phyloP scores from a whole-genome alignment of 2,888 invertebrate species.

The Drosophila ezoana region DNA sequence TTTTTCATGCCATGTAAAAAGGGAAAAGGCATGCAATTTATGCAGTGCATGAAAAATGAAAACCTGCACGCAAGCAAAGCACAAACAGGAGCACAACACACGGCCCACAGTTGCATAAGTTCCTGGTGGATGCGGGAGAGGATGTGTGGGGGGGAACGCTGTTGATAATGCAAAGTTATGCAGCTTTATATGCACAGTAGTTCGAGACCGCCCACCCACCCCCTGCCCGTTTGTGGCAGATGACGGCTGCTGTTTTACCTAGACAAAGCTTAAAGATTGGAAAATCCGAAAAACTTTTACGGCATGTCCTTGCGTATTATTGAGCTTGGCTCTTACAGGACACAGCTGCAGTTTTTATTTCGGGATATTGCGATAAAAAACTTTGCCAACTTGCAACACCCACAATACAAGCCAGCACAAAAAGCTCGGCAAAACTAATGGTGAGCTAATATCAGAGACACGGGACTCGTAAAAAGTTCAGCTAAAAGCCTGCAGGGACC shows the following conservation, averaged over 20 bases:
- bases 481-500: conserved; percentile 26
- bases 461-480: conserved; percentile 33
- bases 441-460: conserved; percentile 37
- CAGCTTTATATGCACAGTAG: conserved; percentile 1
- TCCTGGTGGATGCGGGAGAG: neutral
- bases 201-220: no score
- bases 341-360: conserved; percentile 25
- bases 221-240: conserved; percentile 6
- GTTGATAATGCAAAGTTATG: conserved; percentile 55
- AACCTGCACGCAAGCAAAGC: conserved; percentile 65
- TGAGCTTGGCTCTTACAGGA: conserved; percentile 26
- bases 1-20: conserved; percentile 40
- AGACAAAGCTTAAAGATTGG: conserved; percentile 37
- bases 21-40: conserved; percentile 63
- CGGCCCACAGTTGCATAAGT: conserved; percentile 20
- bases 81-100: conserved; percentile 12
- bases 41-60: conserved; percentile 69
- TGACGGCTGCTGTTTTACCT: conserved; percentile 20
- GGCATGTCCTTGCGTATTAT: conserved; percentile 30
- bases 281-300: conserved; percentile 37
- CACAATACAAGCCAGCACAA: conserved; percentile 11
- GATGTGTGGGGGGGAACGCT: neutral
- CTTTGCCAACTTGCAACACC: conserved; percentile 21
- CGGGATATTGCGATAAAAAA: conserved; percentile 45
- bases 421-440: conserved; percentile 38